Evolutionary conservation across 2,797 vertebrate genomes (phyloP).

Genomic region (Catharus ustulatus): DNA sequence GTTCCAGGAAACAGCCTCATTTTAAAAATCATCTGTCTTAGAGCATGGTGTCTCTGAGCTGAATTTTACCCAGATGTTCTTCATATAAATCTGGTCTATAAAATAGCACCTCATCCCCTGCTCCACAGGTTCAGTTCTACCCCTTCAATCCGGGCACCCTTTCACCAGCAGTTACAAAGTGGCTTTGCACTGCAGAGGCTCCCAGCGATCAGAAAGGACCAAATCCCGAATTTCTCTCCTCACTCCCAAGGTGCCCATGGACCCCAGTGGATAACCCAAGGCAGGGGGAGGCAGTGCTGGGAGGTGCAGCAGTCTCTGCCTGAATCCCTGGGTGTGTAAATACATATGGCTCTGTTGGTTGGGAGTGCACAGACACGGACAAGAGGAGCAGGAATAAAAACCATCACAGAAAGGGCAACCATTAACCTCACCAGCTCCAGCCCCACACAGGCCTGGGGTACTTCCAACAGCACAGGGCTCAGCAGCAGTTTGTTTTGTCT

Average conservation of each 20-base stretch:
- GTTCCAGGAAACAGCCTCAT: constrained; percentile 6
- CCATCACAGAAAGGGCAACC: not conserved
- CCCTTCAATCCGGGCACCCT: constrained; percentile 16
- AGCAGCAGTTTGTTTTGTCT: not conserved
- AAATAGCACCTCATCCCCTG: constrained; percentile 42
- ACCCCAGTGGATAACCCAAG: not conserved
- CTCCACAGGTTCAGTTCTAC: not conserved
- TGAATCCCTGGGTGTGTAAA: not conserved
- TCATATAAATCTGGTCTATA: constrained; percentile 21
- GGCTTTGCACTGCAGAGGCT: not conserved
- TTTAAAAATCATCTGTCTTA: not conserved
- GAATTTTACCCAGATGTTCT: constrained; percentile 17
- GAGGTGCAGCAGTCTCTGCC: not conserved
- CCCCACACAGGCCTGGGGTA: accelerated
- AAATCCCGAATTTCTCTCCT: not conserved
- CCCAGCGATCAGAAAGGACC: not conserved
- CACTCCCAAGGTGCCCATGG: accelerated
- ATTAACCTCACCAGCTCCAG: not conserved
- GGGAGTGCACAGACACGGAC: not conserved
- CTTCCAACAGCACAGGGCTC: not conserved
- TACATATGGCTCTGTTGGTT: constrained; percentile 29
- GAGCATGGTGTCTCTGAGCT: not conserved
- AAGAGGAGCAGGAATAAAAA: not conserved
- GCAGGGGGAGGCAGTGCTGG: not conserved
- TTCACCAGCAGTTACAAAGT: not conserved